These are phyloP conservation scores for Buteo buteo DNA, from an alignment of 2,113 vertebrate species.

Conservation along the genomic window DNA sequence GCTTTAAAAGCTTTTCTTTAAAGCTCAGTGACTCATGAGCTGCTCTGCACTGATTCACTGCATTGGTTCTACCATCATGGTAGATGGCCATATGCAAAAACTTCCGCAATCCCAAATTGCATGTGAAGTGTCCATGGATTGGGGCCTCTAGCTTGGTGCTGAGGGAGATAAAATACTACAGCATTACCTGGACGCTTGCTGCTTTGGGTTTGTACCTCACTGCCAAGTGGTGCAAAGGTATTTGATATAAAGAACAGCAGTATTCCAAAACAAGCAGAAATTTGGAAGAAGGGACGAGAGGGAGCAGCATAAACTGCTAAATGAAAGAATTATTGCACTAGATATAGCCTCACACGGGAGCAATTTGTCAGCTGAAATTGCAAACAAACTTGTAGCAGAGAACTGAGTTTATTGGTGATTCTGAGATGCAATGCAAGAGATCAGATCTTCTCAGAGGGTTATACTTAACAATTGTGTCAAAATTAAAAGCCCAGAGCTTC, in stretches of 20 bases:
- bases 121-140: no score
- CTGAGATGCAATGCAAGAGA: neutral
- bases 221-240: neutral
- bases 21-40: neutral
- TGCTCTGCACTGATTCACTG: neutral
- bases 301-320: neutral
- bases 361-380: neutral
- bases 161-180: neutral
- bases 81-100: neutral
- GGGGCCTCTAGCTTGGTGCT: neutral
- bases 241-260: neutral
- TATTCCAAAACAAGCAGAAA: neutral
- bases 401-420: neutral
- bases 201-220: neutral
- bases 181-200: no score
- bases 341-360: no score
- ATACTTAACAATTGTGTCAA: neutral
- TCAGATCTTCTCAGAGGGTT: neutral
- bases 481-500: neutral
- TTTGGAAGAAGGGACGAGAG: neutral
- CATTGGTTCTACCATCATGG: neutral
- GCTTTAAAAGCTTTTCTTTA: neutral
- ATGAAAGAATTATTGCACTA: neutral
- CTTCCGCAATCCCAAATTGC: fast-evolving
- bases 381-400: neutral